phyloP scores from a whole-genome alignment of 2,113 vertebrate genomes.

The Amphiprion percula region DNA sequence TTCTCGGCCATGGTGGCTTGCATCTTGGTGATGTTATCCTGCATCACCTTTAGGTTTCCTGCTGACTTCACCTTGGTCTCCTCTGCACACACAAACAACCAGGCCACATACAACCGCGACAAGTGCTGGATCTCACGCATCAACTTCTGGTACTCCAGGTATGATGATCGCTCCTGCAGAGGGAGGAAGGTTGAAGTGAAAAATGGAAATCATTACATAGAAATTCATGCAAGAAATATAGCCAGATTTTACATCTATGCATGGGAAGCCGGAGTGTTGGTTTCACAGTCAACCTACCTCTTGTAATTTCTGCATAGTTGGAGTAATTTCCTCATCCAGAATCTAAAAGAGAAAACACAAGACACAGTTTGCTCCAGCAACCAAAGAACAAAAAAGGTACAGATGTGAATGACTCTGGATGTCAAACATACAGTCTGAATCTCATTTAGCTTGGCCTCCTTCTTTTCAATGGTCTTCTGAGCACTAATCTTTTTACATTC shows the following conservation, averaged over 20 bases:
- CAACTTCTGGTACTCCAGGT: slow-evolving; percentile 94
- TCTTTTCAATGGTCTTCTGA: slow-evolving; percentile 97
- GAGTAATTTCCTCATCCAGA: slow-evolving; percentile 94
- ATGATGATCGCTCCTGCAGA: slow-evolving; percentile 89
- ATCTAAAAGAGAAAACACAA: slow-evolving; percentile 81
- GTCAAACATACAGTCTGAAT: slow-evolving; percentile 88
- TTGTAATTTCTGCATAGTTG: slow-evolving; percentile 92
- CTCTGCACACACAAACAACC: slow-evolving; percentile 91
- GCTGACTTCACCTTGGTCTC: slow-evolving; percentile 86
- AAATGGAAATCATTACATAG: background rate
- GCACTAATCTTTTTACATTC: slow-evolving; percentile 93
- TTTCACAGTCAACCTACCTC: slow-evolving; percentile 82
- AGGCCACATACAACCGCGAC: slow-evolving; percentile 88
- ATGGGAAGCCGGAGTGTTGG: background rate
- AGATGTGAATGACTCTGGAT: background rate
- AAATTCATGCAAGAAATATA: background rate
- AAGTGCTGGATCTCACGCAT: slow-evolving; percentile 90
- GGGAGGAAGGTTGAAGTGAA: background rate
- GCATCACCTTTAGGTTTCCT: slow-evolving; percentile 88
- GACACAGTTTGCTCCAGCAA: background rate
- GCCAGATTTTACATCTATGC: background rate
- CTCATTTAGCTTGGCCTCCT: slow-evolving; percentile 92
- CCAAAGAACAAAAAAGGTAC: background rate
- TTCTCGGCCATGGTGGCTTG: slow-evolving; percentile 84
- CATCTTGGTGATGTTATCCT: slow-evolving; percentile 83